Evolutionary conservation across 2,113 vertebrate species (phyloP), one percentile per base, ranked within the genome.

Genomic region (Ctenodactylus gundi): DNA sequence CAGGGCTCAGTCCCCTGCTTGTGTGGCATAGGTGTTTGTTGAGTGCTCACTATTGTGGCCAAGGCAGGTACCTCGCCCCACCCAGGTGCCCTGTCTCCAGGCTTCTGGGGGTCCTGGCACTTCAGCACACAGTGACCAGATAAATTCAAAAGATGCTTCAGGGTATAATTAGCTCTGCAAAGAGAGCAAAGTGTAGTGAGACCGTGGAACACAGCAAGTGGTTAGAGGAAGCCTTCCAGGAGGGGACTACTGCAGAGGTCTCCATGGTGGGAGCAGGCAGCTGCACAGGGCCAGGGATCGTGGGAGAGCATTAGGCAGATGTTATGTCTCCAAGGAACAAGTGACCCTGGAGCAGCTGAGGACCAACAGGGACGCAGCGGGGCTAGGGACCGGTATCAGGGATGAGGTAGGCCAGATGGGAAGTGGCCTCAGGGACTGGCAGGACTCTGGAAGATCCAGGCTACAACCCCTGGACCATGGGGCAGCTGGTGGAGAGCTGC

Each of bases 391-490:
- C 31, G 53, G 9, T 49, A 12, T 62, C 51, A 60, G 72, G 64
- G 25, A 39, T 51, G 8, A 39, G 17, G 10, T 21, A n/a, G 44
- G 58, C 46, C 9, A 4, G 21, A 15, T 8, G 21, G 57, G 75
- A n/a, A 34, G 7, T 51, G 31, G 18, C 49, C 20, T 2, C 9
- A 15, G 31, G 44, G n/a, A 44, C 3, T 4, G 1, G 1, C 11
- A 85, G 68, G 51, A 29, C 49, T 72, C 68, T 53, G 75, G 14
- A 36, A 41, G 81, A 23, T 65, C 9, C 36, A 55, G 29, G 11
- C 53, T 41, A 21, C 36, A 25, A 31, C n/a, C 21, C 23, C 0
- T 3, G 1, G 14, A 11, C 20, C 55, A n/a, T 1, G 1, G 1
- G 4, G 23, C 18, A 67, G 81, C 34, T 80, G 1, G 3, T 18